Conservation (phyloP, 2,888 invertebrate genomes). For the Crioceris asparagi region DNA sequence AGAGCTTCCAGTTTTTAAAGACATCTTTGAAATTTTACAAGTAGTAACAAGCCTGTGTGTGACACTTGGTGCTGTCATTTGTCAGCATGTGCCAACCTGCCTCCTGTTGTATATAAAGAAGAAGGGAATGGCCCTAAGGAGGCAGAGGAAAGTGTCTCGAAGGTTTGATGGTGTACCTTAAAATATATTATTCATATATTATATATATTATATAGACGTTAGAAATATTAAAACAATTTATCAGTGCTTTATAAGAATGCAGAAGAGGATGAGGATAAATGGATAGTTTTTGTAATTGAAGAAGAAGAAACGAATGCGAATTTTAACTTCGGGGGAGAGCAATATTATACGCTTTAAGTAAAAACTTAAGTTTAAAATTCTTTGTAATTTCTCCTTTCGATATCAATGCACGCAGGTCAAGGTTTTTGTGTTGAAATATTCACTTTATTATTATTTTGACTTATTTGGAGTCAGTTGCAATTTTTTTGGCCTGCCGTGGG, state of each 20-base stretch:
- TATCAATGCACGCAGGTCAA: no score
- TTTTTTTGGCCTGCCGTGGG: no score
- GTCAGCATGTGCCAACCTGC: background rate
- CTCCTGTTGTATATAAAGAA: background rate
- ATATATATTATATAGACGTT: no score
- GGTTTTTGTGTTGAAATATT: no score
- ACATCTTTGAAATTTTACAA: slow-evolving; percentile 13
- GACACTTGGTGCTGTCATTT: background rate
- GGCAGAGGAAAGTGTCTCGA: background rate
- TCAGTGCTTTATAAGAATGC: slow-evolving; percentile 16
- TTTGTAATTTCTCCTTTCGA: slow-evolving; percentile 5
- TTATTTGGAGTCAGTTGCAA: no score
- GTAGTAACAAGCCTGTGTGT: no score
- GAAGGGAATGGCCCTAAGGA: no score
- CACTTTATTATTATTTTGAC: no score
- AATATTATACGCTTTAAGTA: slow-evolving; percentile 37
- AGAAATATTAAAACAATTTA: slow-evolving; percentile 13
- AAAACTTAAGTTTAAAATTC: slow-evolving; percentile 18
- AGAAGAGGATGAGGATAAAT: slow-evolving; percentile 6
- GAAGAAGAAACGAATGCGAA: slow-evolving; percentile 19
- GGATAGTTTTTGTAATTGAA: slow-evolving; percentile 6
- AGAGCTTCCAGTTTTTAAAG: slow-evolving; percentile 20
- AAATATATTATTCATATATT: slow-evolving; percentile 9
- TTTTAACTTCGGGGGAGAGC: slow-evolving; percentile 35
- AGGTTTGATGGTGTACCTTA: no score